These are phyloP conservation scores for Sturnus vulgaris DNA, from an alignment of 2,113 vertebrate genomes.

Conservation along the genomic window DNA sequence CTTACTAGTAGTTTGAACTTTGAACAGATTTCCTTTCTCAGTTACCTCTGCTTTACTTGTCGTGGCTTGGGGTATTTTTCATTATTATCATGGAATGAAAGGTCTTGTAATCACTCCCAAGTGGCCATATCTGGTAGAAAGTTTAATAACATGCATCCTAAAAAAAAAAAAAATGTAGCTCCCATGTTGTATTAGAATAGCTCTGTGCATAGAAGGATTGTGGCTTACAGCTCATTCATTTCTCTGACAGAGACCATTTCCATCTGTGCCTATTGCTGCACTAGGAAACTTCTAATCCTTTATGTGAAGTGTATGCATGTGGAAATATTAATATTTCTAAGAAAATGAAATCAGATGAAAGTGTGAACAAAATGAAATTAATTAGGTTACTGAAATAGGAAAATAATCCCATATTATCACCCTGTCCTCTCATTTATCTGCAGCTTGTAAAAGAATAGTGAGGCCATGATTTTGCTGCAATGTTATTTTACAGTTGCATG, in stretches of 20 bases:
- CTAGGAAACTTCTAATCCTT: neutral
- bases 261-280: neutral
- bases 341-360: neutral
- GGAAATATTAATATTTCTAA: neutral
- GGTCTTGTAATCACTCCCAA: neutral
- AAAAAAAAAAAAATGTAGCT: neutral
- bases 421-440: neutral
- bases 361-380: neutral
- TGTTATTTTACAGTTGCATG: neutral
- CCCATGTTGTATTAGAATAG: neutral
- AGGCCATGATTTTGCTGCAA: neutral
- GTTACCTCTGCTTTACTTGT: neutral
- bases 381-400: neutral
- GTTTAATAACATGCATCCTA: neutral
- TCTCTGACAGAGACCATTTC: neutral
- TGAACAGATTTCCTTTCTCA: neutral
- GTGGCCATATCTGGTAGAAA: neutral
- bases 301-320: neutral
- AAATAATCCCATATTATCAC: neutral
- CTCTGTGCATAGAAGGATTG: neutral
- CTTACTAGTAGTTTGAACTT: neutral
- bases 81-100: neutral
- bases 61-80: too few species aligned
- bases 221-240: neutral
- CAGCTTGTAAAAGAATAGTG: neutral